phyloP scores from a whole-genome alignment of 2,888 invertebrate genomes.

The Eretmocerus hayati region DNA sequence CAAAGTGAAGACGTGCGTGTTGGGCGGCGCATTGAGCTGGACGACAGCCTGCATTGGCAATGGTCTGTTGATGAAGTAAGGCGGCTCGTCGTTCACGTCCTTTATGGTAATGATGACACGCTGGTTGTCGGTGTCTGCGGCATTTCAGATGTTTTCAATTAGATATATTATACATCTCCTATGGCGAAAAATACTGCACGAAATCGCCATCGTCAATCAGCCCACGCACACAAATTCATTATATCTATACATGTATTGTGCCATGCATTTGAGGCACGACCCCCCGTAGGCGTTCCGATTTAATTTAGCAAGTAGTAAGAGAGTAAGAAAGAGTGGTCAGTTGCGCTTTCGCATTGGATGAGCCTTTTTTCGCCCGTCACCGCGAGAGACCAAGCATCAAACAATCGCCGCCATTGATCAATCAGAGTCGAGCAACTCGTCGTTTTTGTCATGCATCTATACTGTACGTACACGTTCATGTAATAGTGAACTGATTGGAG shows the following conservation, averaged over 20 bases:
- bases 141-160: background rate
- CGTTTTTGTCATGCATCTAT: too few relatives aligned
- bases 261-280: background rate
- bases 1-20: constrained; percentile 94
- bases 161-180: too few relatives aligned
- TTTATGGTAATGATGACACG: constrained; percentile 90
- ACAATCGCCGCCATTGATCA: too few relatives aligned
- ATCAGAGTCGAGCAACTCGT: too few relatives aligned
- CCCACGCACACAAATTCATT: background rate
- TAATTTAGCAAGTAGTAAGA: background rate
- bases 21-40: constrained; percentile 89
- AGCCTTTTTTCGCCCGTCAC: too few relatives aligned
- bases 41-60: constrained; percentile 97
- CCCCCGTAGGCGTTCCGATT: background rate
- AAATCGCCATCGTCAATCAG: background rate
- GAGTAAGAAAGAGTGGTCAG: too few relatives aligned
- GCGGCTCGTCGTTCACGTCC: constrained; percentile 95
- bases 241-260: background rate
- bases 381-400: too few relatives aligned
- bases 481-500: too few relatives aligned
- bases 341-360: too few relatives aligned
- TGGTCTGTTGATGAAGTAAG: constrained; percentile 95
- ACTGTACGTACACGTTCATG: too few relatives aligned
- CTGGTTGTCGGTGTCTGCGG: constrained; percentile 85
- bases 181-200: too few relatives aligned